phyloP scores from a whole-genome alignment of 1,140 invertebrate species.

The Drosophila ambigua region DNA sequence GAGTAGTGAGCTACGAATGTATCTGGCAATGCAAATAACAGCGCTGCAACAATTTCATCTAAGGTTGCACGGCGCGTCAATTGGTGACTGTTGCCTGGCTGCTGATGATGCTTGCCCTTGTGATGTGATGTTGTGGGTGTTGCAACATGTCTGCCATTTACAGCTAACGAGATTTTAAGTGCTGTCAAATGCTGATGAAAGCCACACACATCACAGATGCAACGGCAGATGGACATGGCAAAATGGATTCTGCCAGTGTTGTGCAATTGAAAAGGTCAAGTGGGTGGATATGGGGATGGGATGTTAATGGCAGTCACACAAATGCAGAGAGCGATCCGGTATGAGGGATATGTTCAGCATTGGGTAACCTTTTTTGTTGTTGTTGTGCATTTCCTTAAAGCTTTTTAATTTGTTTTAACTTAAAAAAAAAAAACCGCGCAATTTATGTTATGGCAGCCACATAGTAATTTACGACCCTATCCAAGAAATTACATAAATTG shows the following conservation, averaged over 20 bases:
- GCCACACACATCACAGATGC: neutral
- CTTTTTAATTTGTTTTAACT: too few relatives aligned
- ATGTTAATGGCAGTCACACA: too few relatives aligned
- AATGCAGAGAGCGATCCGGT: too few relatives aligned
- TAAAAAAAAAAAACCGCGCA: too few relatives aligned
- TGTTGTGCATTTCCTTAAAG: too few relatives aligned
- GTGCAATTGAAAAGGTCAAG: slow-evolving; percentile 18
- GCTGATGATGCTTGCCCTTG: slow-evolving; percentile 10
- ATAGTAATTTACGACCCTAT: slow-evolving; percentile 3
- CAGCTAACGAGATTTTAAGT: slow-evolving; percentile 55
- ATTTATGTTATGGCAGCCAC: slow-evolving; percentile 9
- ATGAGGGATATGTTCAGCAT: too few relatives aligned
- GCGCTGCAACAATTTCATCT: slow-evolving; percentile 44
- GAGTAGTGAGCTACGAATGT: slow-evolving; percentile 39
- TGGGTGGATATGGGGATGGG: neutral
- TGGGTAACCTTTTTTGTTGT: too few relatives aligned
- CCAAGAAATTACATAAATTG: slow-evolving; percentile 28
- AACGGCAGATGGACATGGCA: slow-evolving; percentile 19
- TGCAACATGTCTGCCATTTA: slow-evolving; percentile 46
- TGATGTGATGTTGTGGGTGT: slow-evolving; percentile 21
- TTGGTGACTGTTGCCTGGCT: slow-evolving; percentile 23
- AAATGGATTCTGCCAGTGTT: slow-evolving; percentile 13
- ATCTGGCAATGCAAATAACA: slow-evolving; percentile 46
- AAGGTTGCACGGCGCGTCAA: slow-evolving; percentile 27
- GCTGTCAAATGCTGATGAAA: slow-evolving; percentile 51